A percentile compares a stretch with the other conserved stretches of the same genome.
phyloP scores from a whole-genome alignment of 2,888 invertebrate genomes.

The Proisotoma minuta region DNA sequence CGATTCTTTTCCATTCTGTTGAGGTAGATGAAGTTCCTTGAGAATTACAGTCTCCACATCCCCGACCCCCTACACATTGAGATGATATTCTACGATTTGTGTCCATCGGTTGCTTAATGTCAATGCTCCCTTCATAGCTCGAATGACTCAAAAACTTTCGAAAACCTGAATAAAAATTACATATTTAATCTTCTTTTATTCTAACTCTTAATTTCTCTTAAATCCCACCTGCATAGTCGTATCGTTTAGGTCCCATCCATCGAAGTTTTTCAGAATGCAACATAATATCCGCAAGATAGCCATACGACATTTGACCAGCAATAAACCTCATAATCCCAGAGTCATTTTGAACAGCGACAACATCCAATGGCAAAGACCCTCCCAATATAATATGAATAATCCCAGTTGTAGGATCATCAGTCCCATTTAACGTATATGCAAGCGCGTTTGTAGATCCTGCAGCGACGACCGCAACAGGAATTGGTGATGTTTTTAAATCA shows the following conservation, averaged over 20 bases:
- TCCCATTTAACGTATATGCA: slow-evolving; percentile 72
- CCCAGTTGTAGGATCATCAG: slow-evolving; percentile 71
- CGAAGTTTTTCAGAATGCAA: slow-evolving; percentile 72
- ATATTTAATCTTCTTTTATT: background rate
- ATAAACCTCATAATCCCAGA: slow-evolving; percentile 44
- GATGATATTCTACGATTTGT: slow-evolving; percentile 39
- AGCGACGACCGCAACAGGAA: slow-evolving; percentile 42
- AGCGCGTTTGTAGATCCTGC: slow-evolving; percentile 58
- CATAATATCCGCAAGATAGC: slow-evolving; percentile 77
- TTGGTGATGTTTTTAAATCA: slow-evolving; percentile 34
- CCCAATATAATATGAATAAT: slow-evolving; percentile 76
- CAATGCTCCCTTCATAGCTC: slow-evolving; percentile 45
- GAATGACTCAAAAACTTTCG: slow-evolving; percentile 40
- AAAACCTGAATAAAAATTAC: slow-evolving; percentile 26
- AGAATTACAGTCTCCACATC: slow-evolving; percentile 40
- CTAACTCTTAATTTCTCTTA: background rate
- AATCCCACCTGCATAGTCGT: slow-evolving; percentile 66
- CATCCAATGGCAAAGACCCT: slow-evolving; percentile 44
- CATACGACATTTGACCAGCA: slow-evolving; percentile 62
- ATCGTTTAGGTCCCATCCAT: slow-evolving; percentile 80
- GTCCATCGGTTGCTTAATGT: slow-evolving; percentile 41
- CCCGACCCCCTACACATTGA: slow-evolving; percentile 40
- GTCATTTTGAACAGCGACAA: slow-evolving; percentile 45
- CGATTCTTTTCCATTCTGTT: slow-evolving; percentile 55
- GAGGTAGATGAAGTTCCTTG: slow-evolving; percentile 18